Base-by-base conservation (phyloP, 2,113 vertebrate species). In the Amphiprion ocellaris region DNA sequence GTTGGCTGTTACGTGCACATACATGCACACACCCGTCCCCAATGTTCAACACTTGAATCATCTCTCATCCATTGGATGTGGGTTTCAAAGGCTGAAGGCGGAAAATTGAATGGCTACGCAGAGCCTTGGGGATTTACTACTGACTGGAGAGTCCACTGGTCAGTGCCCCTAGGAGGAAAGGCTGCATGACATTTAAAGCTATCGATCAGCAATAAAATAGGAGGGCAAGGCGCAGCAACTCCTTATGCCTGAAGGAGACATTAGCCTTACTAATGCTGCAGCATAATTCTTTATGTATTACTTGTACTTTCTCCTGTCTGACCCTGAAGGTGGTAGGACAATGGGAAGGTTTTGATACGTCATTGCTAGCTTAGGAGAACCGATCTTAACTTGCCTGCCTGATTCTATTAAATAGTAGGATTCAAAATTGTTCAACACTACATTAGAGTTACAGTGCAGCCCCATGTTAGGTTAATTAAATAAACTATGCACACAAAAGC, bases 121-220 rank as follows among this genome's bases (percentile, higher is more conserved):
- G 64, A 69, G 77, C 80, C 65, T 67, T 37, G n/a, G 66, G 79
- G 84, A 91, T 91, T 92, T 92, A 90, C 81, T 69, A 72, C 86
- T 75, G 84, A 90, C 53, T 15, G n/a, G 49, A 69, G 62, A 81
- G 49, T 74, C 67, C 83, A 83, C 69, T 70, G 72, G 69, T 66
- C 71, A 47, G 59, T 63, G 75, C 79, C 81, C 74, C 70, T 61
- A 67, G 74, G 82, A 77, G 82, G 67, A 90, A 81, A 77, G 88
- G 81, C 74, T 4, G 30, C 80, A 70, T 77, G 77, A 61, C 83
- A 89, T 89, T 91, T 89, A 82, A 87, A 85, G 69, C 69, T 85
- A 92, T 92, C 88, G 90, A 93, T 90, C 79, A 85, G 87, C 81
- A 82, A 82, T 87, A 82, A 87, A 92, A 81, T 24, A 41, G 49